Base-by-base conservation (phyloP, 2,888 invertebrate species). In the Drosophila villosipedis region DNA sequence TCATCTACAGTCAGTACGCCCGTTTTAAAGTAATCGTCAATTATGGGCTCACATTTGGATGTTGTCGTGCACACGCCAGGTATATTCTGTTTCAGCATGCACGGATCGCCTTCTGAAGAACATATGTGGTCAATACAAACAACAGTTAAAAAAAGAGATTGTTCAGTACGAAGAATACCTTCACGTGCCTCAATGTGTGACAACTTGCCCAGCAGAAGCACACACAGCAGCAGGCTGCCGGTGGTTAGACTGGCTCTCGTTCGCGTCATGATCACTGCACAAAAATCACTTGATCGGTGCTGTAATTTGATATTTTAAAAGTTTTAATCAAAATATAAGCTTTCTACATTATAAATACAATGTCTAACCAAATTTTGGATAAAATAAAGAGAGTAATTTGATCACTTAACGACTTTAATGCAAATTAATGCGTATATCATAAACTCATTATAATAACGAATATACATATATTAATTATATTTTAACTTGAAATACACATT, bases 31-130 rank as follows among this genome's bases (percentile, higher is more conserved):
- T 79, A 80, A 3, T 80, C 68, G 1, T 72, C 65, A 72, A 76
- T 43, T 53, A 73, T 19, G 7, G 68, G 69, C 33, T 75, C 78
- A 57, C 92, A 92, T 25, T 80, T 62, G 4, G 81, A 69, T 6
- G 83, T 41, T 31, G 39, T 4, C 25, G 39, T 76, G 41, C 93
- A 93, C 0, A 83, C 54, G 4, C 92, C 93, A 3, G 70, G 31
- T 9, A 75, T n/a, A 9, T 57, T 72, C 0, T 4, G 22, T 37
- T 68, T 81, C 3, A 90, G 14, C 19, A 19, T 41, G 22, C 85
- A 85, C 0, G 52, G 1, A 10, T 83, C 74, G n/a, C 90, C 90
- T n/a, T 71, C 89, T 84, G 57, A 1, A 71, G 60, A 0, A 5
- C n/a, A 28, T 22, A 47, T 16, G 9, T 14, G 33, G 12, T 39